Evolutionary conservation across 2,113 vertebrate genomes (phyloP), one percentile per base, ranked within the genome.

Genomic region (Phyllostomus hastatus): DNA sequence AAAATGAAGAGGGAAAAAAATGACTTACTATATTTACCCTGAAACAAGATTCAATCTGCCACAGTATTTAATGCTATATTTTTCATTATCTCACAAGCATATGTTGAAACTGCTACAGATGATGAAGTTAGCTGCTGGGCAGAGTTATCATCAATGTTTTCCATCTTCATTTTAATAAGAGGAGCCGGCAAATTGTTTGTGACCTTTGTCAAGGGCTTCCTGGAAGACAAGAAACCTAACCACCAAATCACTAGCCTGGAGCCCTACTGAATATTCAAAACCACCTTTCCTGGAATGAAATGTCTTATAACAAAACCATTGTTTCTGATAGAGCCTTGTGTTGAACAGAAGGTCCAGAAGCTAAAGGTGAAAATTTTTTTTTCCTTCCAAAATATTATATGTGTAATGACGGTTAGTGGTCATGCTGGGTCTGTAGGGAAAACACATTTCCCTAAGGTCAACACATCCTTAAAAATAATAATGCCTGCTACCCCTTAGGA

Each of bases 181-280:
- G 96, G 98, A 99, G 98, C 19, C 97, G 98, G 98, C 98, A 99
- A 99, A 99, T 98, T 98, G 98, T 99, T 99, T 99, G 98, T 99
- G 99, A 99, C 99, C 99, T 99, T 99, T 99, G 98, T 99, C 98
- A 99, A 99, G 99, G 99, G 99, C 99, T 99, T 98, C 97, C 84
- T 98, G 96, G 97, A 98, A 99, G 98, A 98, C 98, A 98, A 98
- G 98, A 98, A 97, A 97, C 96, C 98, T 98, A 97, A 97, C 98
- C 97, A 97, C 97, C 98, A 98, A 98, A 97, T 97, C 95, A 75
- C 95, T 98, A 97, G 99, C 99, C 99, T 97, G 97, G 96, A 98
- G 99, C 99, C 91, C 97, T 98, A 93, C 96, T 98, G 98, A 99
- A 99, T 99, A 99, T 99, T 99, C 99, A 99, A 96, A 98, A 96